phyloP scores from a whole-genome alignment of 1,140 invertebrate species.

The Diploscapter pachys region DNA sequence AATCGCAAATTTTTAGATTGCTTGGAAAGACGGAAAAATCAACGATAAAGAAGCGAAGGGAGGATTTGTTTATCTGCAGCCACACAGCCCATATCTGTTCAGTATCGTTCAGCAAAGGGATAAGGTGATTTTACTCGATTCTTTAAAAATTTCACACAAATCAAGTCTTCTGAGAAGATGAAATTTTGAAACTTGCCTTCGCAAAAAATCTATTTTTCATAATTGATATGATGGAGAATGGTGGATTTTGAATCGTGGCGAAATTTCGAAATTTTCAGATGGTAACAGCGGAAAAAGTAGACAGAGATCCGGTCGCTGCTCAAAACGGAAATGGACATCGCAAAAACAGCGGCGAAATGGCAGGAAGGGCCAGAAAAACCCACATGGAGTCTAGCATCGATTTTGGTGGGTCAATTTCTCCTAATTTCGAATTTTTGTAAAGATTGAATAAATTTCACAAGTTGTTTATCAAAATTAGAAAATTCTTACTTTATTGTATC shows the following conservation, averaged over 20 bases:
- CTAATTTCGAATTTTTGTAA: not conserved
- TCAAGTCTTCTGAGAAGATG: constrained; percentile 10
- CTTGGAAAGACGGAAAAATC: constrained; percentile 39
- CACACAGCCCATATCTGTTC: constrained; percentile 45
- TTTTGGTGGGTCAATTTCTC: constrained; percentile 15
- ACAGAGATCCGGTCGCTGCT: constrained; percentile 4
- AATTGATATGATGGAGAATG: not conserved
- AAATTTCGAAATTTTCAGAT: constrained; percentile 27
- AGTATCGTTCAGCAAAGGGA: constrained; percentile 39
- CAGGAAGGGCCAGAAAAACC: constrained; percentile 1
- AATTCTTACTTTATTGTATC: too few species aligned
- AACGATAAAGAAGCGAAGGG: constrained; percentile 9
- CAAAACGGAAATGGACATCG: constrained; percentile 19
- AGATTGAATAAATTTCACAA: too few species aligned
- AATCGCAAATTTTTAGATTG: not conserved
- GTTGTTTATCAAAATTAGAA: too few species aligned
- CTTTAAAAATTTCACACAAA: not conserved
- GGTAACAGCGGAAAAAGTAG: constrained; percentile 27
- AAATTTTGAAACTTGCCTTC: constrained; percentile 12
- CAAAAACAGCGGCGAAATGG: constrained; percentile 13
- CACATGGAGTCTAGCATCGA: constrained; percentile 26
- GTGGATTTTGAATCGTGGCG: not conserved
- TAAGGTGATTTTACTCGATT: constrained; percentile 17
- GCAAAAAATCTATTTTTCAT: constrained; percentile 10
- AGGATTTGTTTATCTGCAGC: constrained; percentile 26